These are phyloP conservation scores for Lochmaea crataegi DNA, from an alignment of 2,888 invertebrate species.

Conservation along the genomic window DNA sequence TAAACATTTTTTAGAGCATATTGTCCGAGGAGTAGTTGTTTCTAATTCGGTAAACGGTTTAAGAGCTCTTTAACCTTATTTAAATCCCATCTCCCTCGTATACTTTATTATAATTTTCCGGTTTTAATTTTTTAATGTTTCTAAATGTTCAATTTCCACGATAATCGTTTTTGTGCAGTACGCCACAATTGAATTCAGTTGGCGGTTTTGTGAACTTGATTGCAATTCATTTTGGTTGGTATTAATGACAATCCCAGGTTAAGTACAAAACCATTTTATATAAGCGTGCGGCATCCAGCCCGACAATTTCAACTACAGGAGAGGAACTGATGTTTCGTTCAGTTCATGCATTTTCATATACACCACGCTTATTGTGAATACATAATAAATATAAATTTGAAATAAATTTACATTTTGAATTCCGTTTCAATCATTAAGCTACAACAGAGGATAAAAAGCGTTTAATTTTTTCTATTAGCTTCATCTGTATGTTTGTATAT, in stretches of 20 bases:
- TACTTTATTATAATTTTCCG: not conserved
- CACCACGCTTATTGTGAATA: not conserved
- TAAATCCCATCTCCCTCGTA: not conserved
- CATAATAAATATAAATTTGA: not conserved
- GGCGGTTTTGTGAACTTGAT: slow-evolving; percentile 16
- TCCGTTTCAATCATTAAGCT: too few species aligned
- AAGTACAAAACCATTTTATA: slow-evolving; percentile 6
- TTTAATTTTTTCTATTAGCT: too few species aligned
- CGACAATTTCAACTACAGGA: not conserved
- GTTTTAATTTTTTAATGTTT: not conserved
- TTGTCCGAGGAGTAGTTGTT: too few species aligned
- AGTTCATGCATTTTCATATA: slow-evolving; percentile 1
- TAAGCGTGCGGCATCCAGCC: not conserved
- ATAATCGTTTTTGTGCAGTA: not conserved
- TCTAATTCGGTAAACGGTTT: too few species aligned
- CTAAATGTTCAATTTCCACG: not conserved
- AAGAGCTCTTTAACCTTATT: too few species aligned
- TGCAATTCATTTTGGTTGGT: slow-evolving; percentile 11
- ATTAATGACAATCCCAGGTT: not conserved
- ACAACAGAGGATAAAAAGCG: too few species aligned
- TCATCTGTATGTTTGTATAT: too few species aligned
- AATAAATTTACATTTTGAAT: not conserved
- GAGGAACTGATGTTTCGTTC: not conserved
- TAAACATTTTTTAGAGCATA: too few species aligned
- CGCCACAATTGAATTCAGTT: slow-evolving; percentile 15